A percentile compares a stretch with the other conserved stretches of the same genome.
phyloP scores from a whole-genome alignment of 2,888 invertebrate genomes.

The Oscheius sp. region DNA sequence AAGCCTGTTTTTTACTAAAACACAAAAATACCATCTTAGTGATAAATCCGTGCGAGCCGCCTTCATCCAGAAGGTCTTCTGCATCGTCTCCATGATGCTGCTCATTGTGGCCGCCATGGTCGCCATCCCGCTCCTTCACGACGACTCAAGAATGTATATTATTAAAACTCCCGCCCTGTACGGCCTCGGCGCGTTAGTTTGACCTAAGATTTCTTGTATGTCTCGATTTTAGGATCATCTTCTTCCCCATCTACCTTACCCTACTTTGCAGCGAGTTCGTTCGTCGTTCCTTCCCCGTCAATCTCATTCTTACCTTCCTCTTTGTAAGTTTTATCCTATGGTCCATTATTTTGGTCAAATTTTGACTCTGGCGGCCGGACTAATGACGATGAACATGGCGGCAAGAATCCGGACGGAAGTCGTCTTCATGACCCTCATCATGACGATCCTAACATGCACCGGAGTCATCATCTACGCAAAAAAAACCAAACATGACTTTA shows the following conservation, averaged over 20 bases:
- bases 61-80: slow-evolving; percentile 69
- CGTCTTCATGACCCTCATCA: slow-evolving; percentile 64
- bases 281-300: slow-evolving; percentile 75
- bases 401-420: slow-evolving; percentile 51
- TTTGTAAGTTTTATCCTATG: slow-evolving; percentile 39
- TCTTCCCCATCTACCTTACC: slow-evolving; percentile 76
- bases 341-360: not conserved
- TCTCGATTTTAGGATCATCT: slow-evolving; percentile 59
- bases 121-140: slow-evolving; percentile 61
- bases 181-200: slow-evolving; percentile 53
- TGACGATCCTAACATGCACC: slow-evolving; percentile 63
- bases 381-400: slow-evolving; percentile 64
- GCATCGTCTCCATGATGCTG: slow-evolving; percentile 68
- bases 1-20: no score
- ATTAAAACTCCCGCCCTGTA: slow-evolving; percentile 47
- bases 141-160: slow-evolving; percentile 44
- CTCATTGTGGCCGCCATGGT: slow-evolving; percentile 64
- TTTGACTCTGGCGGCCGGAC: slow-evolving; percentile 61
- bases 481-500: slow-evolving; percentile 70
- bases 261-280: slow-evolving; percentile 75
- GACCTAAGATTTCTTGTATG: not conserved
- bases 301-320: slow-evolving; percentile 74
- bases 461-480: slow-evolving; percentile 66
- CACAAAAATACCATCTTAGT: slow-evolving; percentile 46
- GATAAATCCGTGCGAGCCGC: slow-evolving; percentile 66